Evolutionary conservation across 1,140 invertebrate genomes (phyloP).

Genomic region (Saccostrea echinata): DNA sequence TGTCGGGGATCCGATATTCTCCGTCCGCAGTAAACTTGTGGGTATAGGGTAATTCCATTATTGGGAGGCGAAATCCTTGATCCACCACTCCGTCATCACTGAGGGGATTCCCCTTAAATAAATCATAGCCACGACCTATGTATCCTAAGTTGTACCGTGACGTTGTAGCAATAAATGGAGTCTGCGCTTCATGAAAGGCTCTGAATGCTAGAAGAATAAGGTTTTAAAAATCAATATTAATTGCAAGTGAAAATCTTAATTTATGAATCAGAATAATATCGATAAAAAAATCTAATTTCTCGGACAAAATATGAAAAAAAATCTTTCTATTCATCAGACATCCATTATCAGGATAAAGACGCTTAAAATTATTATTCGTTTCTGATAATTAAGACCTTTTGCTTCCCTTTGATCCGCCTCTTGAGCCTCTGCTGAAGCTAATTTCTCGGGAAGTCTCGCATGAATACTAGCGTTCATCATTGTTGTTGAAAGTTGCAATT

Average conservation of each 20-base stretch:
- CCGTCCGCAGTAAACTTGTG: conserved; percentile 45
- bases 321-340: no score
- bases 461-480: conserved; percentile 35
- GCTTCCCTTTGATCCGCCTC: conserved; percentile 45
- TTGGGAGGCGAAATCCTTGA: conserved; percentile 48
- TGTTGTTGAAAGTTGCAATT: conserved; percentile 29
- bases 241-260: no score
- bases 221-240: no score
- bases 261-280: no score
- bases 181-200: conserved; percentile 21
- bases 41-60: conserved; percentile 46
- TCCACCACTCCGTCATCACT: conserved; percentile 50
- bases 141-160: conserved; percentile 42
- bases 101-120: conserved; percentile 41
- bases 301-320: no score
- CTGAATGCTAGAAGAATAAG: conserved; percentile 25
- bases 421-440: conserved; percentile 24
- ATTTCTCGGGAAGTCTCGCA: conserved; percentile 19
- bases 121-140: conserved; percentile 48
- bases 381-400: conserved; percentile 39
- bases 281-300: no score
- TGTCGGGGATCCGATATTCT: conserved; percentile 47
- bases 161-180: conserved; percentile 46
- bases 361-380: no score
- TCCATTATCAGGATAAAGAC: no score